Evolutionary conservation across 2,797 vertebrate genomes (phyloP).

Genomic region (Pyrocephalus nanus): DNA sequence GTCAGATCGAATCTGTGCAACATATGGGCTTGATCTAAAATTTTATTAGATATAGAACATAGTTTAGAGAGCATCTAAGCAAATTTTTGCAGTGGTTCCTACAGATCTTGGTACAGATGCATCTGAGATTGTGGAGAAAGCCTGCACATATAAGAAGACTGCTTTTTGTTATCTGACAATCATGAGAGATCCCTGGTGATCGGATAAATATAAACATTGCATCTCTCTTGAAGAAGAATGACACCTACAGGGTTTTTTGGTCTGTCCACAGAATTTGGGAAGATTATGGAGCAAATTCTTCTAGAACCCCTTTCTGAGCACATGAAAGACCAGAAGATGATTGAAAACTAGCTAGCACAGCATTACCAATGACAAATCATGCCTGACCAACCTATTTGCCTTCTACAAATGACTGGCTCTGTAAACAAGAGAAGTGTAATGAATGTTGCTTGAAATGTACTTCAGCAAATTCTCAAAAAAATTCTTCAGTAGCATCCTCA

Average conservation of each 20-base stretch:
- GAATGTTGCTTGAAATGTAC: background rate
- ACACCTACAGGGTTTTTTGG: background rate
- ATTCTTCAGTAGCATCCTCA: background rate
- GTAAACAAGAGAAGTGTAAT: background rate
- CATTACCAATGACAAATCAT: background rate
- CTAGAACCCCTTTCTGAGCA: background rate
- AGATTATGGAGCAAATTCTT: background rate
- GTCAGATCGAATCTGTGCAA: background rate
- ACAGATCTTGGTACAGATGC: background rate
- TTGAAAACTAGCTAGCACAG: background rate
- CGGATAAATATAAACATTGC: background rate
- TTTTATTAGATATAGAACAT: background rate
- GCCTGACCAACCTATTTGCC: background rate
- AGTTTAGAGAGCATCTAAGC: background rate
- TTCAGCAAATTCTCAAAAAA: background rate
- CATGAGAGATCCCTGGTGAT: background rate
- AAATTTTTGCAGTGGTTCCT: background rate
- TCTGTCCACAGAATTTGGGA: background rate
- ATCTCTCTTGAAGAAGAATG: background rate
- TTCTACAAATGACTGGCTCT: background rate
- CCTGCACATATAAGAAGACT: background rate
- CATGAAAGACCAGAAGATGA: background rate
- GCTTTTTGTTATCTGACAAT: background rate
- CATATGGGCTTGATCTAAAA: background rate
- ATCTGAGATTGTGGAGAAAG: background rate